Percentiles rank a stretch among this genome's conserved stretches.
Evolutionary conservation across 2,797 vertebrate species (phyloP).

Genomic region (Oophaga sylvatica): DNA sequence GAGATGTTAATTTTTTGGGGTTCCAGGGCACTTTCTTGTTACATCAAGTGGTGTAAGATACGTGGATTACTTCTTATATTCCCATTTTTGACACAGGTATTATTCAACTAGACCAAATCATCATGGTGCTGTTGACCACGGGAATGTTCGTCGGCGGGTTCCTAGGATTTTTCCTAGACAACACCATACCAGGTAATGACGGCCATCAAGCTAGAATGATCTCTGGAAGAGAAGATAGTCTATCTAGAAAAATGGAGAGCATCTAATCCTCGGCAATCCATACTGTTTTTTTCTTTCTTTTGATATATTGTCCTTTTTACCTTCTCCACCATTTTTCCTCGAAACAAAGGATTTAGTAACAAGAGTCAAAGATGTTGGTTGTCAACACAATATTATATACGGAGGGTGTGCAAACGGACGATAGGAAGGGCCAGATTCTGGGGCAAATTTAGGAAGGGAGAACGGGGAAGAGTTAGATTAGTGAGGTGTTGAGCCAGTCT

Average conservation of each 20-base stretch:
- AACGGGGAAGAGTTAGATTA: no score
- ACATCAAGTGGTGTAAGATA: neutral
- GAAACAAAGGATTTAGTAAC: no score
- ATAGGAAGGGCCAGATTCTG: no score
- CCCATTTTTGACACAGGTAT: slow-evolving; percentile 76
- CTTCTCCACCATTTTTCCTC: no score
- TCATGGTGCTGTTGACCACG: slow-evolving; percentile 91
- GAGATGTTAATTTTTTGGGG: neutral
- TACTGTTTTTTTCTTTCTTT: neutral
- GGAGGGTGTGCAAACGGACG: no score
- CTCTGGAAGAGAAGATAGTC: fast-evolving
- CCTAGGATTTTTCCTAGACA: slow-evolving; percentile 91
- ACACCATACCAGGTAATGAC: slow-evolving; percentile 89
- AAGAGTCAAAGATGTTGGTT: neutral
- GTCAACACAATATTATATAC: neutral
- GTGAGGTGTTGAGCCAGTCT: no score
- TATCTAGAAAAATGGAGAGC: neutral
- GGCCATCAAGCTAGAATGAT: neutral
- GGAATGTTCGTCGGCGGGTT: slow-evolving; percentile 96
- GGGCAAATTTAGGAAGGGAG: no score
- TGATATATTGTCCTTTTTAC: neutral
- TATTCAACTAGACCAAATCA: slow-evolving; percentile 86
- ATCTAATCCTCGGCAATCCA: neutral
- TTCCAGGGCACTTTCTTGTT: neutral
- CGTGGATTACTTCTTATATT: neutral